Evolutionary conservation across 2,797 vertebrate species (phyloP).

Genomic region (Otolemur crassicaudatus): DNA sequence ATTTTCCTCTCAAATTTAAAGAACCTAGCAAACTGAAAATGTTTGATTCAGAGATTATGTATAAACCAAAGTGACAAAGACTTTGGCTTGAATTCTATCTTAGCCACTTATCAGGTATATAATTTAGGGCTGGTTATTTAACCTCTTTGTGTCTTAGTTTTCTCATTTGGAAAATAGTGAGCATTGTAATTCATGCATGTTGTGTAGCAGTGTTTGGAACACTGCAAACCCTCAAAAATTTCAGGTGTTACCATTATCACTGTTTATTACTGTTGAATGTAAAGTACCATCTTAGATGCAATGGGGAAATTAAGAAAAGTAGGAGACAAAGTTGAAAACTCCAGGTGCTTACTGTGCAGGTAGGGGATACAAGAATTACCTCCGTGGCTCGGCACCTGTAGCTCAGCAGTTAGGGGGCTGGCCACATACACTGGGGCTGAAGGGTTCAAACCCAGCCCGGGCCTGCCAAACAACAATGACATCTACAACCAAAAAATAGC

Average conservation of each 20-base stretch:
- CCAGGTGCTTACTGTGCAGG: not conserved
- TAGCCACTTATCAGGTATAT: not conserved
- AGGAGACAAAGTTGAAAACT: not conserved
- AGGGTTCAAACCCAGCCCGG: too few relatives aligned
- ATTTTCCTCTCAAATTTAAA: constrained; percentile 17
- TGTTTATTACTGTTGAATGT: not conserved
- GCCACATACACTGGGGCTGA: too few relatives aligned
- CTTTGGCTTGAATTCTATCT: constrained; percentile 13
- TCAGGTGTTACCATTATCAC: not conserved
- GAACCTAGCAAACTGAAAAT: not conserved
- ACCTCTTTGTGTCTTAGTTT: constrained; percentile 21
- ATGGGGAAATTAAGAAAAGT: not conserved
- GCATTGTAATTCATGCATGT: not conserved
- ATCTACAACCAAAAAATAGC: too few relatives aligned
- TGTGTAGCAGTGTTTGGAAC: not conserved
- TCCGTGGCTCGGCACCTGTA: not conserved
- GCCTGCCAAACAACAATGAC: too few relatives aligned
- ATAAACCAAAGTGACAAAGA: not conserved
- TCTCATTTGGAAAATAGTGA: not conserved
- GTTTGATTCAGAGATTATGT: not conserved
- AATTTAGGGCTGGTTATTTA: not conserved
- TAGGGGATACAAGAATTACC: not conserved
- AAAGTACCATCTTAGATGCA: not conserved
- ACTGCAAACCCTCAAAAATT: not conserved
- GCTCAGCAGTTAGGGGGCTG: too few relatives aligned